Evolutionary conservation across 2,113 vertebrate species (phyloP).

Genomic region (Rhynchomys soricoides): DNA sequence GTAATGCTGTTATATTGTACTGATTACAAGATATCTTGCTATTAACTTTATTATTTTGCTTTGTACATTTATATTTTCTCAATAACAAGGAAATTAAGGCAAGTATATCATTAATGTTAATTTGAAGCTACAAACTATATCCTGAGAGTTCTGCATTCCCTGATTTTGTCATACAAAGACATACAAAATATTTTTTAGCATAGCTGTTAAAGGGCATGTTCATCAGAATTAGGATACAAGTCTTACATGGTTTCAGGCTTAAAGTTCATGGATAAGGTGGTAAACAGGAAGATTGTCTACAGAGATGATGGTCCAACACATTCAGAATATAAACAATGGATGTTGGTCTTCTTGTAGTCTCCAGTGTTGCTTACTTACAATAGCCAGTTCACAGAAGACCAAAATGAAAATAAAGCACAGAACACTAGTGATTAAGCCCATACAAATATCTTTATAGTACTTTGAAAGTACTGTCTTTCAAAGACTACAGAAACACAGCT

Average conservation of each 20-base stretch:
- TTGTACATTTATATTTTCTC: background rate
- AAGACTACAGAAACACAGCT: constrained; percentile 12
- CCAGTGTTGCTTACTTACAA: background rate
- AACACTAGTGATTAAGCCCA: background rate
- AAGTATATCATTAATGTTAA: background rate
- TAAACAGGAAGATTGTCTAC: constrained; percentile 43
- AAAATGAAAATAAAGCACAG: constrained; percentile 28
- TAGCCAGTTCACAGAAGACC: background rate
- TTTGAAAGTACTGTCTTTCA: background rate
- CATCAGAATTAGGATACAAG: constrained; percentile 41
- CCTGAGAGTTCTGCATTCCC: background rate
- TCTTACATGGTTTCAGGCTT: constrained; percentile 39
- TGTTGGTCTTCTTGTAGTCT: background rate
- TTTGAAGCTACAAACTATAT: constrained; percentile 39
- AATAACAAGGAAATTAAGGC: constrained; percentile 32
- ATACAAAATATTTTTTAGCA: constrained; percentile 47
- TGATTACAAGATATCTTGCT: background rate
- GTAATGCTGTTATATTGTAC: background rate
- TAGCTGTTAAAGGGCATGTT: constrained; percentile 61
- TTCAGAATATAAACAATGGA: constrained; percentile 2
- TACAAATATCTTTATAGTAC: constrained; percentile 1
- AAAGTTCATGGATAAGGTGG: constrained; percentile 41
- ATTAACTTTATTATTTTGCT: constrained; percentile 36
- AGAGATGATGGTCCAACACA: background rate
- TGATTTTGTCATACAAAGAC: background rate